Evolutionary conservation across 2,888 invertebrate species (phyloP).

Genomic region (Heliconius ismenius): DNA sequence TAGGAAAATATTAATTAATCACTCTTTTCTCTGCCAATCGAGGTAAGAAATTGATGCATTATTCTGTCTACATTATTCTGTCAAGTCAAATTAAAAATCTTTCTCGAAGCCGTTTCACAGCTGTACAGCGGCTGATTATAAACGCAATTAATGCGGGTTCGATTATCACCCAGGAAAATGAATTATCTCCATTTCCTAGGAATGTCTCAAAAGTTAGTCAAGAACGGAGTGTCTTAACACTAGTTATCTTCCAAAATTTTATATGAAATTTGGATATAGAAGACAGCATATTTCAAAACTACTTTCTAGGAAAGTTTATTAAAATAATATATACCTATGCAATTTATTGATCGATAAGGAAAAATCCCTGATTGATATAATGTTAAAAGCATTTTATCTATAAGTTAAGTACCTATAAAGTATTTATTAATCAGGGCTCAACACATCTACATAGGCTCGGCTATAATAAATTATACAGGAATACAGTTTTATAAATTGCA

Average conservation of each 20-base stretch:
- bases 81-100: too few relatives aligned
- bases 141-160: background rate
- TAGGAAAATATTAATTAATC: too few relatives aligned
- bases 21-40: too few relatives aligned
- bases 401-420: background rate
- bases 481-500: background rate
- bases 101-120: too few relatives aligned
- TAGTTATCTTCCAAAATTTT: background rate
- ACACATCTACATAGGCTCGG: background rate
- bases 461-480: background rate
- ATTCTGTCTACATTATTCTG: too few relatives aligned
- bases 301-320: background rate
- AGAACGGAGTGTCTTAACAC: too few relatives aligned
- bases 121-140: too few relatives aligned
- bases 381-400: constrained; percentile 13
- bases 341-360: background rate
- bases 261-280: background rate
- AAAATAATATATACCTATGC: background rate
- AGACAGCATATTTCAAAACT: too few relatives aligned
- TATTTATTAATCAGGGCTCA: too few relatives aligned
- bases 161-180: background rate
- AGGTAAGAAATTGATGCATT: too few relatives aligned
- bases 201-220: too few relatives aligned
- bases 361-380: background rate
- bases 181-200: too few relatives aligned